Evolutionary conservation across 2,113 vertebrate genomes (phyloP), one percentile per base, ranked within the genome.

Genomic region (Grus americana): DNA sequence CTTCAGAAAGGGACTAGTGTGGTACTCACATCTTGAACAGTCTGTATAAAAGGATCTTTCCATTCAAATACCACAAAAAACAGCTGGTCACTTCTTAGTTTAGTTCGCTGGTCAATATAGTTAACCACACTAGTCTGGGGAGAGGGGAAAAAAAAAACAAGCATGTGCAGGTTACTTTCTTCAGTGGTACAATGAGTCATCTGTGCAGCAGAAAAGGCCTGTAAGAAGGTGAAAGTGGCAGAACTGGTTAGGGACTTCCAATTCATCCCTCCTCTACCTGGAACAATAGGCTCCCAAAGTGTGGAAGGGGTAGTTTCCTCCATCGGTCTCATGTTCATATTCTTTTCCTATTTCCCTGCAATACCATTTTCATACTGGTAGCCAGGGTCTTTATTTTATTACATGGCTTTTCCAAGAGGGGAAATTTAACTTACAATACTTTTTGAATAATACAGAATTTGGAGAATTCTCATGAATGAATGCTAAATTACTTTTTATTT

Each of bases 11-110:
- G 52, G 21, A 66, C 24, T 17, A 21, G 61, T 0, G 0, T 40
- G 24, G 67, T 95, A 98, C 99, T 98, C 96, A 99, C 99, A 12
- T 99, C 98, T 97, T 98, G 98, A 86, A 99, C 99, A 88, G 99
- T 99, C 97, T 99, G 99, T 92, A 99, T 99, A 61, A 98, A 99
- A 52, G 99, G 98, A 90, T 99, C 99, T 91, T 99, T 98, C 99
- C 99, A 99, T 75, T 99, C 99, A 40, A 99, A 99, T 12, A 99
- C 99, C 65, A 99, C 99, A 89, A 99, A 99, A 94, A 99, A 99
- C 57, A 99, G 97, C 96, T 99, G 98, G 70, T 98, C 98, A 5
- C 91, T 98, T 92, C 91, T 97, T 30, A 99, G 97, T 0, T 96
- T 1, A 4, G 88, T 91, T 82, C 99, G 97, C 93, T 98, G 98